Base-by-base conservation (phyloP, 2,797 vertebrate species). In the Mormyrus proboscirostris region DNA sequence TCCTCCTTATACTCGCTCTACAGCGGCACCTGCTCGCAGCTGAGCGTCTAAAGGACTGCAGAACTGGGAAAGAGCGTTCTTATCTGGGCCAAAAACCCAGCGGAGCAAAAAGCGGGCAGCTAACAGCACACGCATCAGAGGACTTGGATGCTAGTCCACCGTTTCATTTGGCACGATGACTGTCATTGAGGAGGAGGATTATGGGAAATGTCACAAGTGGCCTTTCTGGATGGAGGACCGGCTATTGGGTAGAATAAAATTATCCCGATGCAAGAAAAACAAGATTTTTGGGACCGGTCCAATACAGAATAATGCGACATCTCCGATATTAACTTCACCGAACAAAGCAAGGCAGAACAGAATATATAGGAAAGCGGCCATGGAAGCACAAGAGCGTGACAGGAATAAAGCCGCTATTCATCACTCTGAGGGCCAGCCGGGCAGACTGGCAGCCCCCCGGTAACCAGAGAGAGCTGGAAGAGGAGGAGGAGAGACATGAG, bases 361-460 rank as follows among this genome's bases (percentile, higher is more conserved):
- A 22, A 7, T 12, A 12, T 33, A 25, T 0, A 10, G 53, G 16
- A 16, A 55, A 41, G 82, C 25, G 3, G 44, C 22, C 10, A 88
- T 22, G 51, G n/a, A 7, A 29, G n/a, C 53, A 49, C 38, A 19
- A 62, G 82, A 47, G 57, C 69, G 14, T 55, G 16, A 87, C 59
- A 57, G 19, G 7, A 44, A 65, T 47, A 90, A 90, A 88, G 69
- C 33, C 55, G 4, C 73, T 16, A 83, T 89, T 89, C 73, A 89
- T 25, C 33, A 59, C 10, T 59, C 69, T 14, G 65, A n/a, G 73
- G 29, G 14, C 65, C 65, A 33, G 65, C 65, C 2, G 65, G 29
- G 12, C 44, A 47, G 19, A 82, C 16, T n/a, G 41, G 76, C 38
- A 47, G 65, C 65, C 76, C 76, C 41, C 19, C 6, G 19, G 76